Base-by-base conservation (phyloP, 2,113 vertebrate genomes). In the Perognathus longimembris region DNA sequence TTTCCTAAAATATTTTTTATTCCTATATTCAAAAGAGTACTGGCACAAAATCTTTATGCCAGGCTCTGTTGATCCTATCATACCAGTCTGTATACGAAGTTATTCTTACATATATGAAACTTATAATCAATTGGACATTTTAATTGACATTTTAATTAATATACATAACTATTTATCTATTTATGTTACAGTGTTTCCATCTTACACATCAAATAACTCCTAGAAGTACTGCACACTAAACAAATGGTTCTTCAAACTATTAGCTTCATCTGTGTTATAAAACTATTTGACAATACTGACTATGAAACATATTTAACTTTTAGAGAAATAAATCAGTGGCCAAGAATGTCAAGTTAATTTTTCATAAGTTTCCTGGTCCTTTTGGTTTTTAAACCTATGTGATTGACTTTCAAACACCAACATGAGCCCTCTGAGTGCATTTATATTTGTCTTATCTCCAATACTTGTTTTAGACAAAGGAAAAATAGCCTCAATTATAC, bases 1-100 rank as follows among this genome's bases (percentile, higher is more conserved):
- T 92, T 93, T 90, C 63, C 3, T 63, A 6, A n/a, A 77, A 77
- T 6, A 75, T 57, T 85, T 95, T 83, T 64, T 83, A 54, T 59
- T 85, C 30, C 73, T 14, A 11, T 84, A 80, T 91, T 94, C 18
- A 40, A 63, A 89, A 86, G 36, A 76, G 22, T 18, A 81, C 64
- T 57, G 20, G 0, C 85, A 6, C 45, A 36, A 54, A 75, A 83
- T 69, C 64, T 83, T 38, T 14, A 4, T 80, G 12, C n/a, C 17
- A 85, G 7, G 2, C 2, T 0, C 42, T 86, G 45, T 54, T 40
- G 34, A 67, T 86, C 10, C 30, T 3, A 2, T 71, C 30, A 67
- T n/a, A 59, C 4, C 40, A 82, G 75, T 63, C 42, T 70, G 17
- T 88, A 90, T 28, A 32, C 3, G 34, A 1, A 15, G 54, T 50